A percentile compares a stretch with the other conserved stretches of the same genome.
Conservation (phyloP, 2,888 invertebrate genomes). For the Eustalomyia histrio region DNA sequence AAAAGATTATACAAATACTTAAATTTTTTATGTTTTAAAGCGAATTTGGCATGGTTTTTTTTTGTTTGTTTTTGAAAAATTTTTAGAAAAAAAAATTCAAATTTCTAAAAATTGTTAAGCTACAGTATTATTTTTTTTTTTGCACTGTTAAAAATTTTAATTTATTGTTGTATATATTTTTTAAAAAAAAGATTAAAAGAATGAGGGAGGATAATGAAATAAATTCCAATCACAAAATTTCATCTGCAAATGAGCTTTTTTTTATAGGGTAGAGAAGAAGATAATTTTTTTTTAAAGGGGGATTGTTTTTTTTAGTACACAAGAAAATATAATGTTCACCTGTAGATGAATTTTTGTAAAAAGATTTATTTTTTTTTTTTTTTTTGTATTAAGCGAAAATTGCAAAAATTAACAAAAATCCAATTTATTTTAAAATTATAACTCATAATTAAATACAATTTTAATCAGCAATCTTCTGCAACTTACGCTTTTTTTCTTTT, state of each 20-base stretch:
- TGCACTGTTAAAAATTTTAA: background rate
- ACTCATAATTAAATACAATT: conserved; percentile 7
- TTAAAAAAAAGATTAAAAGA: conserved; percentile 35
- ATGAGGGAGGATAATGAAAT: conserved; percentile 35
- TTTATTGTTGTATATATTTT: conserved; percentile 60
- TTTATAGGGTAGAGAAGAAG: background rate
- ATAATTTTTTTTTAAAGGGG: conserved; percentile 9
- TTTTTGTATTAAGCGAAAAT: conserved; percentile 73
- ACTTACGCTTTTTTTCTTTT: conserved; percentile 56
- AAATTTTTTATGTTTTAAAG: conserved; percentile 48
- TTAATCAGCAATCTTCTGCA: conserved; percentile 46
- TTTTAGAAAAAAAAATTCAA: conserved; percentile 67
- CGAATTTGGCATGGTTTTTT: conserved; percentile 68
- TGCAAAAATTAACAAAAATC: conserved; percentile 78
- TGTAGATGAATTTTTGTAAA: conserved; percentile 66
- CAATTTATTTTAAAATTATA: conserved; percentile 70
- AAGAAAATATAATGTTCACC: conserved; percentile 63
- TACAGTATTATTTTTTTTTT: conserved; percentile 73
- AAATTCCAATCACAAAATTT: conserved; percentile 67
- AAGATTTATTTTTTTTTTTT: conserved; percentile 52
- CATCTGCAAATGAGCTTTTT: conserved; percentile 59
- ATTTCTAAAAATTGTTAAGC: conserved; percentile 77
- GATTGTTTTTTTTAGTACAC: conserved; percentile 6
- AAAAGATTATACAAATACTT: conserved; percentile 63
- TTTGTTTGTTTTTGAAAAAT: conserved; percentile 55